Conservation (phyloP, 2,888 invertebrate species). For the Noctua janthina region DNA sequence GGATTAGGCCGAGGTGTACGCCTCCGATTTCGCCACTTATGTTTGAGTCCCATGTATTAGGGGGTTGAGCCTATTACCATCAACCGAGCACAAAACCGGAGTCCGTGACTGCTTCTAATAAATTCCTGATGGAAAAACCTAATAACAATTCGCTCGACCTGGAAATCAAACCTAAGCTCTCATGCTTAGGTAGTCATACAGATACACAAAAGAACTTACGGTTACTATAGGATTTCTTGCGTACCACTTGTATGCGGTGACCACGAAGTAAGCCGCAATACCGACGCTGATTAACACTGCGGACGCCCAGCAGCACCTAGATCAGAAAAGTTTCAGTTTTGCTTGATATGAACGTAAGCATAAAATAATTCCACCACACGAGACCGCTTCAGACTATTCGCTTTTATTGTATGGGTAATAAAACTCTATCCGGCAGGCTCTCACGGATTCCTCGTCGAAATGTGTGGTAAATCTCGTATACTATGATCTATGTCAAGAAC, state of each 20-base stretch:
- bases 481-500: not conserved
- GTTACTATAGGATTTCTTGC: conserved; percentile 91
- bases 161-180: not conserved
- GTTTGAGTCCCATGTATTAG: not conserved
- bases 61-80: not conserved
- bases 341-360: not conserved
- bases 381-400: not conserved
- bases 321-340: conserved; percentile 47
- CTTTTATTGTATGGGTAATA: not conserved
- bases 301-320: conserved; percentile 90
- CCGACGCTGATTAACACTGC: conserved; percentile 89
- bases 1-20: no score
- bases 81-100: not conserved
- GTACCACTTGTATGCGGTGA: conserved; percentile 91
- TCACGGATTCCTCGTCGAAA: not conserved
- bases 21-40: not conserved
- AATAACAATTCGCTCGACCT: not conserved
- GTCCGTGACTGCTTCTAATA: not conserved
- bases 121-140: not conserved
- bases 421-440: not conserved
- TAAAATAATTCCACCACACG: not conserved
- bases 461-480: not conserved
- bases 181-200: not conserved
- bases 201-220: conserved; percentile 77
- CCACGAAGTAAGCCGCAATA: conserved; percentile 89